Conservation (phyloP, 2,888 invertebrate species). For the Orthosia gracilis region DNA sequence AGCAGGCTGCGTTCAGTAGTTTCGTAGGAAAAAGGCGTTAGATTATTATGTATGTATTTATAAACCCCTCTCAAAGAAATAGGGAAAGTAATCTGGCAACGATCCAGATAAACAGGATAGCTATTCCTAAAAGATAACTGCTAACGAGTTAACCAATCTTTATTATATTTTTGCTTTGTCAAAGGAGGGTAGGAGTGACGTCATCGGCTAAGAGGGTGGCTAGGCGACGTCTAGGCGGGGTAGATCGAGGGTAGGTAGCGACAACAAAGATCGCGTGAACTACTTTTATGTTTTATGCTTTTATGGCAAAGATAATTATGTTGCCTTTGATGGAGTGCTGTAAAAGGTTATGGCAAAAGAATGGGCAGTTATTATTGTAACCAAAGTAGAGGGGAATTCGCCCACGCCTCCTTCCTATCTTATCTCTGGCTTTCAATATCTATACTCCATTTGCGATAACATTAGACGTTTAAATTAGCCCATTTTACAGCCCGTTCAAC, state of each 20-base stretch:
- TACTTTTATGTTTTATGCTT: background rate
- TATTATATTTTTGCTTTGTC: background rate
- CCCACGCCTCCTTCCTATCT: no score
- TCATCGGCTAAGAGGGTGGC: background rate
- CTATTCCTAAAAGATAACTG: background rate
- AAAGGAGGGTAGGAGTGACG: constrained; percentile 1
- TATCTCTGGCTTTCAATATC: no score
- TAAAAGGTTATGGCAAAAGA: background rate
- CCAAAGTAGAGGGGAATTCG: no score
- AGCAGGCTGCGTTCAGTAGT: no score
- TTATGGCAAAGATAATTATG: background rate
- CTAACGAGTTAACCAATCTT: background rate
- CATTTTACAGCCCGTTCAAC: no score
- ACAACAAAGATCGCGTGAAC: constrained; percentile 2
- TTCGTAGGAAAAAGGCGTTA: no score
- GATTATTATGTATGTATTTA: no score
- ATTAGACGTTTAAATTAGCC: no score
- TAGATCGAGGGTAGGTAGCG: background rate
- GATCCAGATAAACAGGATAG: background rate
- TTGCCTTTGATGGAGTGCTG: background rate
- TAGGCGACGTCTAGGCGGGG: constrained; percentile 2
- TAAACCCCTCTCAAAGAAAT: background rate
- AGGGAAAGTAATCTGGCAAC: background rate
- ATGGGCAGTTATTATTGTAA: no score
- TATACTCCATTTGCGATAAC: no score